A percentile compares a stretch with the other conserved stretches of the same genome.
Evolutionary conservation across 2,888 invertebrate genomes (phyloP).

Genomic region (Troides oblongomaculatus): DNA sequence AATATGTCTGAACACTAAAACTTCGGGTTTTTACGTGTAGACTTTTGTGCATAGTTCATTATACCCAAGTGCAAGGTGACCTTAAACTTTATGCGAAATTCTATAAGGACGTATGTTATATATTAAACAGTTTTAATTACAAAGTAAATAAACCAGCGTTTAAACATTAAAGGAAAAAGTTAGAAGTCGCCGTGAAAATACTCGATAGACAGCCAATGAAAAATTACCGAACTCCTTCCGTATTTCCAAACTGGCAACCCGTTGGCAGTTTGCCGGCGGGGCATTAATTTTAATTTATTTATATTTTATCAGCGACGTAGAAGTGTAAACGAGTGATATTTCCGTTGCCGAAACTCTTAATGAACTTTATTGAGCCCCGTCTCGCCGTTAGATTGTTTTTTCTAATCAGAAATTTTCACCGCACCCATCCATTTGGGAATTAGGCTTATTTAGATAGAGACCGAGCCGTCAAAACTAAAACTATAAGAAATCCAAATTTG

Average conservation of each 20-base stretch:
- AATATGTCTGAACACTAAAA: background rate
- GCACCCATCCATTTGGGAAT: background rate
- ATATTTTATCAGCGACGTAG: conserved; percentile 18
- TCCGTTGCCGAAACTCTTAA: conserved; percentile 22
- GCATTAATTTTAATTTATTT: conserved; percentile 23
- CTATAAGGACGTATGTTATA: no score
- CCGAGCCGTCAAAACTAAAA: background rate
- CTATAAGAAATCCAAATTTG: background rate
- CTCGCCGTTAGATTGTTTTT: conserved; percentile 7
- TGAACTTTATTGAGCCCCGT: conserved; percentile 19
- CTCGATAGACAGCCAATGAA: conserved; percentile 24
- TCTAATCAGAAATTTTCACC: background rate
- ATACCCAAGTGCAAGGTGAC: background rate
- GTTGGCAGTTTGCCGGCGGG: conserved; percentile 17
- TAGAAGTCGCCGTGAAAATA: conserved; percentile 17
- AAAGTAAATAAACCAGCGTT: background rate
- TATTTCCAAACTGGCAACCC: conserved; percentile 23
- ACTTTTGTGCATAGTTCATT: background rate
- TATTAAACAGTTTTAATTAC: no score
- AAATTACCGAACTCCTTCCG: conserved; percentile 24
- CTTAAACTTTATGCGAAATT: background rate
- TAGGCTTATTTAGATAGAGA: background rate
- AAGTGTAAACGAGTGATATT: conserved; percentile 19
- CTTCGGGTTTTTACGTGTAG: background rate
- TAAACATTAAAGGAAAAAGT: conserved; percentile 5